Evolutionary conservation across 2,797 vertebrate species (phyloP).

Genomic region (Enteromius argenteus): DNA sequence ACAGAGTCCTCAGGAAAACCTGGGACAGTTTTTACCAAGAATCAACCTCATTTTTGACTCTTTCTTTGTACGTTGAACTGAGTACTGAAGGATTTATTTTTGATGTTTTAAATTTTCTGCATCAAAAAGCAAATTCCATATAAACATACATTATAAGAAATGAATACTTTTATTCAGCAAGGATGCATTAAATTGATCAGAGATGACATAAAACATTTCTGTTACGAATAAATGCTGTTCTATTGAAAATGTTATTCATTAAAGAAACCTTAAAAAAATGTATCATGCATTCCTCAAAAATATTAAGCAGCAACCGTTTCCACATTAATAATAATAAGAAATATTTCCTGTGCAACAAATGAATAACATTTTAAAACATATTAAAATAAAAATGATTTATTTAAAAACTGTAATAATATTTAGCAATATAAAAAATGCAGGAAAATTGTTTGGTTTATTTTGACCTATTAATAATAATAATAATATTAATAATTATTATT

Average conservation of each 20-base stretch:
- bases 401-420: background rate
- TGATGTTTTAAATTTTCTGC: background rate
- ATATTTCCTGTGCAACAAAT: background rate
- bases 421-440: background rate
- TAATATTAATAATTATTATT: too few species aligned
- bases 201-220: background rate
- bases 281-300: background rate
- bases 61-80: background rate
- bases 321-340: background rate
- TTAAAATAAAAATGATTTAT: background rate
- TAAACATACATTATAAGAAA: background rate
- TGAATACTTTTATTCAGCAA: background rate
- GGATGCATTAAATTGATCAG: background rate
- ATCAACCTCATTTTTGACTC: slow-evolving; percentile 18
- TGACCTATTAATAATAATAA: too few species aligned
- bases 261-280: background rate
- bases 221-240: background rate
- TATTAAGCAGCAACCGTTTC: background rate
- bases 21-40: slow-evolving; percentile 7
- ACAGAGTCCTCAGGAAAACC: slow-evolving; percentile 17
- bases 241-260: background rate
- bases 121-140: background rate
- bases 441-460: too few species aligned
- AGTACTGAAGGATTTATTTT: background rate
- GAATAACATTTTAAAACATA: background rate